Percentiles rank a stretch among this genome's conserved stretches.
phyloP scores from a whole-genome alignment of 1,140 invertebrate species.

The Drosophila kanapiae region DNA sequence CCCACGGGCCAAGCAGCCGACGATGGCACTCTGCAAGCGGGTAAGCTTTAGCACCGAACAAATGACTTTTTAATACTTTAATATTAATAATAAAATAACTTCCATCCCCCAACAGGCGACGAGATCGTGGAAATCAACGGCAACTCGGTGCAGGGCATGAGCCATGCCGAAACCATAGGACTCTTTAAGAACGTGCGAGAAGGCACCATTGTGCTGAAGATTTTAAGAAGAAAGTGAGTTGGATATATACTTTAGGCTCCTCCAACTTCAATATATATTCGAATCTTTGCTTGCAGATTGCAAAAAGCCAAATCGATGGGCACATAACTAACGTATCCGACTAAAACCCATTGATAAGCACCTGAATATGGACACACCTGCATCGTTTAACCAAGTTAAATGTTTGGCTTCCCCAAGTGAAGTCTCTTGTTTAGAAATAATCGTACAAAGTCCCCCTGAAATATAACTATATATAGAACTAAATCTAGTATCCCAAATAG shows the following conservation, averaged over 20 bases:
- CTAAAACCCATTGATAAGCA: constrained; percentile 17
- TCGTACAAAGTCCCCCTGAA: constrained; percentile 57
- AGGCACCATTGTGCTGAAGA: constrained; percentile 93
- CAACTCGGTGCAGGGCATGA: constrained; percentile 92
- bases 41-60: constrained; percentile 86
- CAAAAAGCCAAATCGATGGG: constrained; percentile 84
- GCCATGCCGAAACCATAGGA: constrained; percentile 94
- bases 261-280: neutral
- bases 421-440: constrained; percentile 49
- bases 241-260: neutral
- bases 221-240: constrained; percentile 89
- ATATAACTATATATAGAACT: constrained; percentile 21
- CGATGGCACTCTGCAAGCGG: constrained; percentile 93
- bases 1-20: constrained; percentile 95
- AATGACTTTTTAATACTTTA: neutral
- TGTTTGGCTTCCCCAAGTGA: constrained; percentile 23
- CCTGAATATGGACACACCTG: constrained; percentile 30
- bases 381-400: constrained; percentile 28
- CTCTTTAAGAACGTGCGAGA: constrained; percentile 95
- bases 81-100: neutral
- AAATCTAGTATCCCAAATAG: constrained; percentile 31
- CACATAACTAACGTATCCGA: constrained; percentile 46
- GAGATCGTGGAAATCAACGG: constrained; percentile 97
- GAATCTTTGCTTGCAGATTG: constrained; percentile 42
- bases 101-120: constrained; percentile 88